Base-by-base conservation (phyloP, 2,888 invertebrate species). In the Branchellion lobata region DNA sequence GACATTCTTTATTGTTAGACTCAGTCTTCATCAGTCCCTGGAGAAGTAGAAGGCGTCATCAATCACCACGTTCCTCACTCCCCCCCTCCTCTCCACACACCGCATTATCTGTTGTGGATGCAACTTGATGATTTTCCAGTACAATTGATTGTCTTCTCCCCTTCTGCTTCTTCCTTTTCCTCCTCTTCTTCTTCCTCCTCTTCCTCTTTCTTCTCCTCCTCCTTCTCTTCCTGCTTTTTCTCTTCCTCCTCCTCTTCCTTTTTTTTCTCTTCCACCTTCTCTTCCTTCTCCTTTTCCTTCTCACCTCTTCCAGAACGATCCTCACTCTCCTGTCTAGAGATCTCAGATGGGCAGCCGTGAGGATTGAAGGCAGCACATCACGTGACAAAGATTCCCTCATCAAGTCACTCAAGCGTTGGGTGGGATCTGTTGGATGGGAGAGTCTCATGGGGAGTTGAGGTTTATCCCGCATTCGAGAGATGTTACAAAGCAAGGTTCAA, bases 241-340 rank as follows among this genome's bases (percentile, higher is more conserved):
- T 24, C 21, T n/a, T 18, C 61, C n/a, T 57, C 61, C 21, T 24
- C 21, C 61, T 18, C 21, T n/a, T 57, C 21, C n/a, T 18, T 5
- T 5, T 24, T n/a, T n/a, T 57, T 5, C 24, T 5, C 61, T 5
- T 57, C n/a, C 61, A 57, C 24, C 61, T 24, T n/a, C 24, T 24
- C 21, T n/a, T 14, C 61, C 21, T 40, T 18, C n/a, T 27, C 14
- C 14, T 40, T 95, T 95, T 86, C 93, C 93, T n/a, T 75, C 94
- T 90, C 82, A 96, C 90, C 29, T 92, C 93, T 84, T 93, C 92
- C 53, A 96, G 90, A 81, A 95, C 90, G 82, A 92, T 92, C 81
- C 90, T 91, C 57, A 96, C 90, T 72, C 99, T 90, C 47, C 98
- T 90, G 88, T 99, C 97, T 51, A 98, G 89, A 0, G 99, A 98